Conservation (phyloP, 1,140 invertebrate genomes). For the Drosophila setifemur region DNA sequence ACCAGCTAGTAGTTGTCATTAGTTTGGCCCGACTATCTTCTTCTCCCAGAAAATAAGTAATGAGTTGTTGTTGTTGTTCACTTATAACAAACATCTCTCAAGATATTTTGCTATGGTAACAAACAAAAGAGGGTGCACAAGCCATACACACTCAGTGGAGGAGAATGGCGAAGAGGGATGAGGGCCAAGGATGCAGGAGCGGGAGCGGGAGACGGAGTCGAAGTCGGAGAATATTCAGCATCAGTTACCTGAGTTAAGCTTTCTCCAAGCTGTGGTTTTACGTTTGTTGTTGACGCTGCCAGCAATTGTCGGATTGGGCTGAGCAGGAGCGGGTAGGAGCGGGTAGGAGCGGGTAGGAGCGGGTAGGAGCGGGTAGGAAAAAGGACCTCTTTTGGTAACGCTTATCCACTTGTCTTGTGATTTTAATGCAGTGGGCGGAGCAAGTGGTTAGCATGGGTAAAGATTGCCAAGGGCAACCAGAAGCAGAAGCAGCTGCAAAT, state of each 20-base stretch:
- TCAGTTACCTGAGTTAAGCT: constrained; percentile 76
- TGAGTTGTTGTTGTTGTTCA: constrained; percentile 58
- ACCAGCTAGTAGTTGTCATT: constrained; percentile 67
- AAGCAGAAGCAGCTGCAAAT: constrained; percentile 63
- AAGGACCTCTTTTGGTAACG: constrained; percentile 65
- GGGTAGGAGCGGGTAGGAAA: not conserved
- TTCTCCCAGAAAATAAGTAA: constrained; percentile 47
- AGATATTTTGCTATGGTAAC: constrained; percentile 76
- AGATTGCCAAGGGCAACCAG: constrained; percentile 71
- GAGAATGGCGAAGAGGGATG: too few relatives aligned
- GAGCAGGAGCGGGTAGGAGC: not conserved
- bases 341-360: too few relatives aligned
- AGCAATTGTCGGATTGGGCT: constrained; percentile 31
- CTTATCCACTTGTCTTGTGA: constrained; percentile 78
- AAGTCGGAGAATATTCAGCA: constrained; percentile 25
- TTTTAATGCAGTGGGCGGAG: constrained; percentile 73
- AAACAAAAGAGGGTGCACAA: constrained; percentile 50
- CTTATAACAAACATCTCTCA: constrained; percentile 75
- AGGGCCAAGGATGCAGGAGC: too few relatives aligned
- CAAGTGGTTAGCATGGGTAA: constrained; percentile 48
- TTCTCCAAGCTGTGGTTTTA: constrained; percentile 63
- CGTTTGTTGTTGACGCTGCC: constrained; percentile 67
- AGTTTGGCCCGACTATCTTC: constrained; percentile 6
- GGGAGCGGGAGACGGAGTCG: not conserved
- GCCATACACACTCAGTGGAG: too few relatives aligned